These are phyloP conservation scores for Watersipora subatra DNA, from an alignment of 1,140 invertebrate species.

Conservation along the genomic window DNA sequence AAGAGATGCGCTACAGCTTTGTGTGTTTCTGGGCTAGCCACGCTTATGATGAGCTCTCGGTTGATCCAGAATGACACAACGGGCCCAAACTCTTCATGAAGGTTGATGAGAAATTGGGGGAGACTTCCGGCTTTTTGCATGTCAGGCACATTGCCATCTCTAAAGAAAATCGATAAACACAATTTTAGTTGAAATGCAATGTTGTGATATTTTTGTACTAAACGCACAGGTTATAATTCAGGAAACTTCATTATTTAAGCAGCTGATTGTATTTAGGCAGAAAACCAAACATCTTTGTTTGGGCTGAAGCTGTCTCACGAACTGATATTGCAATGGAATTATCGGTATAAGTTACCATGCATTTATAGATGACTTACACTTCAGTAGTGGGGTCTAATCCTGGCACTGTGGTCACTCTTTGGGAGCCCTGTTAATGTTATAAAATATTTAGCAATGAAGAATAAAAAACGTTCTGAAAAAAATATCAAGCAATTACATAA, in stretches of 20 bases:
- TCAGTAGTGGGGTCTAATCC: slow-evolving; percentile 22
- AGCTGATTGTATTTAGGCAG: too few relatives aligned
- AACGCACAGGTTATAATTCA: background rate
- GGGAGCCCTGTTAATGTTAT: slow-evolving; percentile 27
- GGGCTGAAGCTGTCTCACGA: too few relatives aligned
- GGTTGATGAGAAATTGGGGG: slow-evolving; percentile 31
- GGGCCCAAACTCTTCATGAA: slow-evolving; percentile 28
- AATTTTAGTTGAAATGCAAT: background rate
- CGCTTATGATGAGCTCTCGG: slow-evolving; percentile 27
- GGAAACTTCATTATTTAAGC: background rate
- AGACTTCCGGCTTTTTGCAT: slow-evolving; percentile 32
- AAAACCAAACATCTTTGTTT: too few relatives aligned
- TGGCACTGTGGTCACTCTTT: slow-evolving; percentile 21
- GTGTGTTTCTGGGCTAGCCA: slow-evolving; percentile 30
- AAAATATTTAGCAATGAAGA: too few relatives aligned
- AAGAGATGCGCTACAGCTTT: slow-evolving; percentile 28
- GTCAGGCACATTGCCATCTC: slow-evolving; percentile 36
- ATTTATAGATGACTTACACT: slow-evolving; percentile 17
- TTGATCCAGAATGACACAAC: slow-evolving; percentile 37
- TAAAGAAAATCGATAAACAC: slow-evolving; percentile 15
- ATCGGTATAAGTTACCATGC: too few relatives aligned
- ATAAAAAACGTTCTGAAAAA: too few relatives aligned
- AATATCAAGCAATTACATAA: too few relatives aligned
- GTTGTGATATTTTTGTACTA: background rate
- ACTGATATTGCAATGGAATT: too few relatives aligned